These are phyloP conservation scores for Diadophis punctatus DNA, from an alignment of 2,113 vertebrate species.

Conservation along the genomic window DNA sequence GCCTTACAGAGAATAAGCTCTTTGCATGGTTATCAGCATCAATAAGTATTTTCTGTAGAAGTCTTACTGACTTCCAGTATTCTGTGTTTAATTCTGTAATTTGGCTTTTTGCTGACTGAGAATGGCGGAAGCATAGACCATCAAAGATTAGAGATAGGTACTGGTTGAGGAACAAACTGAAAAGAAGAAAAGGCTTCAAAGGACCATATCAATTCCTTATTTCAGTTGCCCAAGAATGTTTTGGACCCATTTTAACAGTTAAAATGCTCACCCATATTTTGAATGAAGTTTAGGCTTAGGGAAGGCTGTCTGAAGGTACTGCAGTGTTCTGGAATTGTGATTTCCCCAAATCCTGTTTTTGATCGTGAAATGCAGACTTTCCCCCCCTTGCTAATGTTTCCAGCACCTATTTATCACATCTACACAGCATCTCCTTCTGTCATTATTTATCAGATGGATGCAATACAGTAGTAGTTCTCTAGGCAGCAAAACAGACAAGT, in stretches of 20 bases:
- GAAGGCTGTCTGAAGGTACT: neutral
- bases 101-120: neutral
- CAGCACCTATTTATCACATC: slow-evolving; percentile 10
- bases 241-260: neutral
- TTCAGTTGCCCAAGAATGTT: neutral
- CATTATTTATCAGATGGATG: neutral
- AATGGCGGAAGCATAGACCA: neutral
- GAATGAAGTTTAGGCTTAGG: neutral
- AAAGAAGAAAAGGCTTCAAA: neutral
- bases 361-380: neutral
- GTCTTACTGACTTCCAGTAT: neutral
- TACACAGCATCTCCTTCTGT: neutral
- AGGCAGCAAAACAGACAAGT: neutral
- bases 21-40: neutral
- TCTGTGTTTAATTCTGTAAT: neutral
- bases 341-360: neutral
- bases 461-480: neutral
- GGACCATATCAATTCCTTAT: neutral
- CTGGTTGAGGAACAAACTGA: neutral
- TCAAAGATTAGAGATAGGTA: neutral
- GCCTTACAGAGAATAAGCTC: neutral
- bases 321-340: neutral
- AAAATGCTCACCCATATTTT: neutral
- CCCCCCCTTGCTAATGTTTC: neutral
- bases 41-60: neutral